These are phyloP conservation scores for Todiramphus saurophagus DNA, from an alignment of 2,113 vertebrate species.

Conservation along the genomic window DNA sequence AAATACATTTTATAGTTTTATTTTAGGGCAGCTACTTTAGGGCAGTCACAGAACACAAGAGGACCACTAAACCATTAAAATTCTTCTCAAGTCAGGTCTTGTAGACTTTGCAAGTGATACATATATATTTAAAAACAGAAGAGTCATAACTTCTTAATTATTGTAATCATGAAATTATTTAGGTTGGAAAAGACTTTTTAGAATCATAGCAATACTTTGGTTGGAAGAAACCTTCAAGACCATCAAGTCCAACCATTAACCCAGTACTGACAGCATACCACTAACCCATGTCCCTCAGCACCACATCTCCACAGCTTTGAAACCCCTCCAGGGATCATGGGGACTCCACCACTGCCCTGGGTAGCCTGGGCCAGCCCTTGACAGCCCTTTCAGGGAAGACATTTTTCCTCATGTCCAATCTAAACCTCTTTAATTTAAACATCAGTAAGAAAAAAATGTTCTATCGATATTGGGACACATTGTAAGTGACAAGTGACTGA, in stretches of 20 bases:
- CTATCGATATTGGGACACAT: background rate
- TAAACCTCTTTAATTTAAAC: background rate
- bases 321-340: background rate
- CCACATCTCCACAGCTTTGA: background rate
- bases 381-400: too few relatives aligned
- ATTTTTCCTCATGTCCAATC: too few relatives aligned
- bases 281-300: background rate
- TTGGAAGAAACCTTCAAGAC: too few relatives aligned
- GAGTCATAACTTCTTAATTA: background rate
- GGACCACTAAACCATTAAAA: background rate
- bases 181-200: too few relatives aligned
- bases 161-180: background rate
- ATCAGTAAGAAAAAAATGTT: background rate
- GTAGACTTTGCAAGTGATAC: background rate
- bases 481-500: background rate
- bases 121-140: background rate
- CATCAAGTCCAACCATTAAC: too few relatives aligned
- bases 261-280: background rate
- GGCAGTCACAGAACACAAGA: background rate
- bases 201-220: too few relatives aligned
- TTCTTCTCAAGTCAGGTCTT: background rate
- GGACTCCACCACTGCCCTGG: too few relatives aligned
- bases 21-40: background rate
- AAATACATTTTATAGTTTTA: background rate
- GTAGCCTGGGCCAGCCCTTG: too few relatives aligned